phyloP scores from a whole-genome alignment of 2,888 invertebrate genomes.

The Drosophila bunnanda region DNA sequence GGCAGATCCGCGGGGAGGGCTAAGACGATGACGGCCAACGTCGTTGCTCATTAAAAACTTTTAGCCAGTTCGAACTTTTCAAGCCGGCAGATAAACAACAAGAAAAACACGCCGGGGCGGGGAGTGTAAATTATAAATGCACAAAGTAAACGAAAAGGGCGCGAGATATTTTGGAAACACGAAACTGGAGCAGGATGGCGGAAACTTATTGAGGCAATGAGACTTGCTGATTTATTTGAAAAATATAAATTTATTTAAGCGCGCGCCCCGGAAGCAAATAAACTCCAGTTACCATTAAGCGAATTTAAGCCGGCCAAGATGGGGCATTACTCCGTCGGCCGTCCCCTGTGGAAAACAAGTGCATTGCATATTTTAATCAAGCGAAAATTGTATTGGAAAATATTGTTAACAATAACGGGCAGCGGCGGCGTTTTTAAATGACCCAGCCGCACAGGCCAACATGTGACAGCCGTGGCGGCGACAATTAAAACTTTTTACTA shows the following conservation, averaged over 20 bases:
- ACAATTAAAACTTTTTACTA: slow-evolving; percentile 80
- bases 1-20: background rate
- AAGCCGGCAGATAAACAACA: slow-evolving; percentile 66
- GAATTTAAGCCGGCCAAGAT: slow-evolving; percentile 25
- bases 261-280: slow-evolving; percentile 8
- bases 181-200: slow-evolving; percentile 24
- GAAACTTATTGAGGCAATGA: slow-evolving; percentile 20
- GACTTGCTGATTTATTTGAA: slow-evolving; percentile 25
- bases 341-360: slow-evolving; percentile 69
- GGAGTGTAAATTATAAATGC: slow-evolving; percentile 69
- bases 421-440: slow-evolving; percentile 67
- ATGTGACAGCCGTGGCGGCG: slow-evolving; percentile 54
- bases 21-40: slow-evolving; percentile 58
- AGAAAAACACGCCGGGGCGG: slow-evolving; percentile 37
- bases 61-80: slow-evolving; percentile 72
- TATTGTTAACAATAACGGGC: slow-evolving; percentile 79
- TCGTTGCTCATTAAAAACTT: slow-evolving; percentile 78
- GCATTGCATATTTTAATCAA: slow-evolving; percentile 76
- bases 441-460: slow-evolving; percentile 47
- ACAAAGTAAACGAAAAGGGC: slow-evolving; percentile 60
- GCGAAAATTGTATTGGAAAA: slow-evolving; percentile 76
- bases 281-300: slow-evolving; percentile 21
- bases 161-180: slow-evolving; percentile 49
- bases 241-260: slow-evolving; percentile 22
- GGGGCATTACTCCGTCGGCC: slow-evolving; percentile 13